phyloP scores from a whole-genome alignment of 2,113 vertebrate genomes.

The Ailurus styani region DNA sequence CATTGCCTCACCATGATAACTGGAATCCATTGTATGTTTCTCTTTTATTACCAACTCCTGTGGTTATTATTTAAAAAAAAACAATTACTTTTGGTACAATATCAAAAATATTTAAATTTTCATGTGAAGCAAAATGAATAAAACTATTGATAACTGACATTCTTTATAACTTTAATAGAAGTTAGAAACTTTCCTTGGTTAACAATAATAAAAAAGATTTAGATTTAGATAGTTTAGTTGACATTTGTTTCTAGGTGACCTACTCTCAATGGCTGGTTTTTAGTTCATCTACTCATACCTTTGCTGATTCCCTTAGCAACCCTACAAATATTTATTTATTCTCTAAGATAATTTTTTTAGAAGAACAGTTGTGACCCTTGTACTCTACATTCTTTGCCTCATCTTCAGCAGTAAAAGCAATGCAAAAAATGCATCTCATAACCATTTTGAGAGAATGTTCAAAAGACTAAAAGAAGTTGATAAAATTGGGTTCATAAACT shows the following conservation, averaged over 20 bases:
- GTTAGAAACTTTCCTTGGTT: neutral
- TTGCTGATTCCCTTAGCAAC: neutral
- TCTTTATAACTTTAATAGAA: neutral
- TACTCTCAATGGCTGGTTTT: neutral
- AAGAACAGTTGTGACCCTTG: neutral
- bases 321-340: neutral
- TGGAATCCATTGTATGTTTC: neutral
- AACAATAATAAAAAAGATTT: neutral
- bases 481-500: neutral
- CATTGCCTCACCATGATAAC: neutral
- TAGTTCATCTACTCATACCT: neutral
- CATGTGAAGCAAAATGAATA: neutral
- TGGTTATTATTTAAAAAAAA: slow-evolving; percentile 14
- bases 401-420: neutral
- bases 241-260: neutral
- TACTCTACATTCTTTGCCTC: neutral
- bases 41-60: neutral
- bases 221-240: neutral
- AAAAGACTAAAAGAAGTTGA: neutral
- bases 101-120: slow-evolving; percentile 19
- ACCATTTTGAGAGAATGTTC: neutral
- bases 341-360: neutral
- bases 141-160: neutral
- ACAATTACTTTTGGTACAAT: neutral
- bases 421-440: neutral